Conservation (phyloP, 2,888 invertebrate species). For the Diaperis boleti region DNA sequence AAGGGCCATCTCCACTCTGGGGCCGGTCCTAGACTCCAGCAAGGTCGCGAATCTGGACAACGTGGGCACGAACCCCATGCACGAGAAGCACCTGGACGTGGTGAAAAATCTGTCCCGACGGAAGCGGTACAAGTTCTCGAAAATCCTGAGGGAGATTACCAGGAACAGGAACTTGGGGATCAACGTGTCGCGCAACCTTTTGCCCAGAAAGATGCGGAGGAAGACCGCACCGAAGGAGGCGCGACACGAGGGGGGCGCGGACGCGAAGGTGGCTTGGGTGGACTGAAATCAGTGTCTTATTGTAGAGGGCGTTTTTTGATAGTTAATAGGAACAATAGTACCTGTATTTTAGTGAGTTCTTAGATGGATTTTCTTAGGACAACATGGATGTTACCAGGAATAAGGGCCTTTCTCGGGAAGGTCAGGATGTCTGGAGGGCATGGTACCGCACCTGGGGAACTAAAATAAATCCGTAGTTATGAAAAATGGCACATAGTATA, state of each 20-base stretch:
- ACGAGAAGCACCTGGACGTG: slow-evolving; percentile 68
- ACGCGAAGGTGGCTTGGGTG: background rate
- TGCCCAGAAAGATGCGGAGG: slow-evolving; percentile 52
- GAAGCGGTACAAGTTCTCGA: slow-evolving; percentile 58
- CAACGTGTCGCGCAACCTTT: slow-evolving; percentile 57
- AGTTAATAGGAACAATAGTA: too few species aligned
- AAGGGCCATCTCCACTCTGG: slow-evolving; percentile 79
- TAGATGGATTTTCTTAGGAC: too few species aligned
- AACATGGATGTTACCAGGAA: too few species aligned
- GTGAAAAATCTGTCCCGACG: slow-evolving; percentile 60
- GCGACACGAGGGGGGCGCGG: background rate
- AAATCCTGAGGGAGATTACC: slow-evolving; percentile 59
- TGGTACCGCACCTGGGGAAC: slow-evolving; percentile 45
- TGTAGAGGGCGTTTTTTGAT: too few species aligned
- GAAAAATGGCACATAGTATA: slow-evolving; percentile 69
- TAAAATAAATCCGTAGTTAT: slow-evolving; percentile 55
- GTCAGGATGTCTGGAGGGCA: slow-evolving; percentile 9
- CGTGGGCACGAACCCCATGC: slow-evolving; percentile 80
- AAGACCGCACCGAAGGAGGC: slow-evolving; percentile 19
- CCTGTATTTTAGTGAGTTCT: too few species aligned
- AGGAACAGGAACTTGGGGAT: slow-evolving; percentile 62
- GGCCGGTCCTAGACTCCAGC: slow-evolving; percentile 69
- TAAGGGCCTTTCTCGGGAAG: too few species aligned
- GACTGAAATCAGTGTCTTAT: slow-evolving; percentile 12
- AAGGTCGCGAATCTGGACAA: slow-evolving; percentile 59